These are phyloP conservation scores for Musca domestica DNA, from an alignment of 1,140 invertebrate species.

Conservation along the genomic window DNA sequence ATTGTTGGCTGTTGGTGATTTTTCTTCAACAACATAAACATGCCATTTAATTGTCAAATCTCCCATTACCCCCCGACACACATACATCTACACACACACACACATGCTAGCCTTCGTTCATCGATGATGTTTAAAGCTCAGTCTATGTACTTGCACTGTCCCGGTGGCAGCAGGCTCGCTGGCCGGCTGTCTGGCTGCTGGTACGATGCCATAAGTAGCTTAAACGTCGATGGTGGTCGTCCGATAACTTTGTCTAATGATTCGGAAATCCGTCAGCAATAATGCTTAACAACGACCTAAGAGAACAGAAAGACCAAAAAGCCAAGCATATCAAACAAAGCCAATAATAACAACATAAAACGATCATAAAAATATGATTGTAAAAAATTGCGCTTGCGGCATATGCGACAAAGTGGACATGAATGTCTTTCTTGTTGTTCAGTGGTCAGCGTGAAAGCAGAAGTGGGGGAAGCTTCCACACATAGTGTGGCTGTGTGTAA, in stretches of 20 bases:
- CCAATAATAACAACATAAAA: background rate
- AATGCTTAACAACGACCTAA: slow-evolving; percentile 2
- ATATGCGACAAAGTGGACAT: too few relatives aligned
- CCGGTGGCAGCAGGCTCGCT: slow-evolving; percentile 3
- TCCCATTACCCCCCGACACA: background rate
- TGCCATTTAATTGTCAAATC: slow-evolving; percentile 4
- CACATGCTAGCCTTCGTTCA: too few relatives aligned
- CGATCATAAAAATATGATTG: background rate
- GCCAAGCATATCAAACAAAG: background rate
- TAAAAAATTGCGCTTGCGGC: background rate
- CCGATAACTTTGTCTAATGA: slow-evolving; percentile 53
- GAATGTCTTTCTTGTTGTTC: too few relatives aligned
- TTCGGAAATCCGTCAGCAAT: slow-evolving; percentile 51
- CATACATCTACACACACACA: background rate
- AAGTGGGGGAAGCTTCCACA: too few relatives aligned
- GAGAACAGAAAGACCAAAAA: background rate
- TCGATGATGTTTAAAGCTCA: background rate
- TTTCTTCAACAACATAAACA: slow-evolving; percentile 7
- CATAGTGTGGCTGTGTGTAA: too few relatives aligned
- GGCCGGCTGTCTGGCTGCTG: background rate
- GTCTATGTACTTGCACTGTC: slow-evolving; percentile 2
- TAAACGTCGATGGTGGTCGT: slow-evolving; percentile 49
- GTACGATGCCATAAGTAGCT: slow-evolving; percentile 43
- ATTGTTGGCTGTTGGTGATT: background rate
- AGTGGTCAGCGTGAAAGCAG: too few relatives aligned